Evolutionary conservation across 2,888 invertebrate genomes (phyloP).

Genomic region (Leucania comma): DNA sequence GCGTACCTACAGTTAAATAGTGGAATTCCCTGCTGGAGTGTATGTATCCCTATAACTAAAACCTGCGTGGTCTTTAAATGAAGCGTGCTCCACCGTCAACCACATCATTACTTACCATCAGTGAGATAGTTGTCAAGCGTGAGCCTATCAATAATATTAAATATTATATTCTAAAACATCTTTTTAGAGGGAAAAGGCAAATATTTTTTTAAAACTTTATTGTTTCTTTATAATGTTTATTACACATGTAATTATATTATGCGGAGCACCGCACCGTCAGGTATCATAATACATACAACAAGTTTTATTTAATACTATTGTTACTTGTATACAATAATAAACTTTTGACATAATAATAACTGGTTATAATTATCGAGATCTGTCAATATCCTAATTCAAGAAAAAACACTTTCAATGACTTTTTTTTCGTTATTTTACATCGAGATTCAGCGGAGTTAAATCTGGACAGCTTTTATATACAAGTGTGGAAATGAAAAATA

Average conservation of each 20-base stretch:
- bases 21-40: no score
- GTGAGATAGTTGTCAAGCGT: no score
- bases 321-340: constrained; percentile 90
- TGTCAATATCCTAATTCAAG: constrained; percentile 82
- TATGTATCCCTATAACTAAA: no score
- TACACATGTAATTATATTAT: constrained; percentile 88
- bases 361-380: constrained; percentile 87
- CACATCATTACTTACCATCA: no score
- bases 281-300: constrained; percentile 88
- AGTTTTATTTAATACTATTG: constrained; percentile 85
- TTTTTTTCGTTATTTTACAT: constrained; percentile 72
- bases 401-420: constrained; percentile 74
- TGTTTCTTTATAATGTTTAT: constrained; percentile 90
- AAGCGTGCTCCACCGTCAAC: no score
- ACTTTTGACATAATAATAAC: constrained; percentile 89
- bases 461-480: constrained; percentile 80
- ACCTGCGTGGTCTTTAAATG: no score
- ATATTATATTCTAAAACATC: no score
- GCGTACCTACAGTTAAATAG: no score
- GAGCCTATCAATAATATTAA: no score
- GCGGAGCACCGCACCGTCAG: constrained; percentile 78
- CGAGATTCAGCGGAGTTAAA: constrained; percentile 65
- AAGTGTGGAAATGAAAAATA: constrained; percentile 68
- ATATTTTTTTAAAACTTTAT: constrained; percentile 88
- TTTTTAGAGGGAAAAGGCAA: constrained; percentile 68